These are phyloP conservation scores for Platygyra sinensis DNA, from an alignment of 64 coral and sea anemone species.

Conservation along the genomic window DNA sequence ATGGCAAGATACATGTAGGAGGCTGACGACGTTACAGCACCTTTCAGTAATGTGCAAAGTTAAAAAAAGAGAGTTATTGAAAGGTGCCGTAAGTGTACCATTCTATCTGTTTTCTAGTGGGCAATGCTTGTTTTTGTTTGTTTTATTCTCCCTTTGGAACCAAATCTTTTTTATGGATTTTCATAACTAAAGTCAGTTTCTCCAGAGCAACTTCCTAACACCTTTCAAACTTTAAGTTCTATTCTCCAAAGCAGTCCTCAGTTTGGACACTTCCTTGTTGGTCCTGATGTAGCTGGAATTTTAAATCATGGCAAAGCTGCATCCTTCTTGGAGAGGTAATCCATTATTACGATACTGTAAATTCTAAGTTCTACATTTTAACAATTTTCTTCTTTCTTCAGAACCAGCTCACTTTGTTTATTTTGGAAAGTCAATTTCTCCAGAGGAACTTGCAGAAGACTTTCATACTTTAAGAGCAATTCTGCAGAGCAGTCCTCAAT, in stretches of 20 bases:
- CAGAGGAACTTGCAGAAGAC: constrained; percentile 68
- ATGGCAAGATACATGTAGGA: too few relatives aligned
- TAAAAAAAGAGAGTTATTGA: too few relatives aligned
- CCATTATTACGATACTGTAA: neutral
- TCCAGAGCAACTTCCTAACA: constrained; percentile 59
- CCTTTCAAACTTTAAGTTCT: constrained; percentile 67
- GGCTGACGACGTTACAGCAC: too few relatives aligned
- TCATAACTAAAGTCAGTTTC: constrained; percentile 70
- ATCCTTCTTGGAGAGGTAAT: constrained; percentile 15
- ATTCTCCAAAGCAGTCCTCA: constrained; percentile 81
- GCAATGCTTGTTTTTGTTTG: too few relatives aligned
- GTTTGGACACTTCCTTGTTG: constrained; percentile 72
- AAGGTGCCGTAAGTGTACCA: too few relatives aligned
- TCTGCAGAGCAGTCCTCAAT: constrained; percentile 40
- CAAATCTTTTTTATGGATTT: constrained; percentile 71
- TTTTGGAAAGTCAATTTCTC: constrained; percentile 31
- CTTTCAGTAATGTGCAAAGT: too few relatives aligned
- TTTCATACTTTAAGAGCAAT: constrained; percentile 75
- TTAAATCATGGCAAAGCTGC: constrained; percentile 29
- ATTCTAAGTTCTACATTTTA: neutral
- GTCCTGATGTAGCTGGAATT: constrained; percentile 72
- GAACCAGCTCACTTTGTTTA: neutral
- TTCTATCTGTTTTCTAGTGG: too few relatives aligned
- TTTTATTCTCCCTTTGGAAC: constrained; percentile 47
- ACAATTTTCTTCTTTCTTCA: neutral